phyloP scores from a whole-genome alignment of 2,797 vertebrate species.

The Chelidonichthys spinosus region DNA sequence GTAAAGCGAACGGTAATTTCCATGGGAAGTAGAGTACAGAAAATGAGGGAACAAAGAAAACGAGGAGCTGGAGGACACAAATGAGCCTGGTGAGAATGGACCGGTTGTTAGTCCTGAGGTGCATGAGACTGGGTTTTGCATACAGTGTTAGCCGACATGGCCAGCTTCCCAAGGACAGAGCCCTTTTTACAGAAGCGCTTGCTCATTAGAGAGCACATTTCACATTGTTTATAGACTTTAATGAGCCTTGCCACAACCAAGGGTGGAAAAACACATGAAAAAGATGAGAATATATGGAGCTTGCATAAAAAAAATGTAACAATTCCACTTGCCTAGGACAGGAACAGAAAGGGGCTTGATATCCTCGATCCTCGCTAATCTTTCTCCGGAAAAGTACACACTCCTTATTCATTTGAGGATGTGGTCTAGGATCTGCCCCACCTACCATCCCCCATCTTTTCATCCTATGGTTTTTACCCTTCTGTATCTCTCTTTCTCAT shows the following conservation, averaged over 20 bases:
- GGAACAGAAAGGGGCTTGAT: conserved; percentile 26
- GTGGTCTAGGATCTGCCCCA: conserved; percentile 8
- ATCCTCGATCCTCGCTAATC: conserved; percentile 21
- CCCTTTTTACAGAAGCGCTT: conserved; percentile 65
- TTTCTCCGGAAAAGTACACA: conserved; percentile 28
- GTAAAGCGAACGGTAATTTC: conserved; percentile 43
- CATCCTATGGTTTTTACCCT: conserved; percentile 44
- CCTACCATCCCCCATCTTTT: not conserved
- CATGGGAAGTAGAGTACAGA: conserved; percentile 67
- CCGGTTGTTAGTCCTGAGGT: conserved; percentile 70
- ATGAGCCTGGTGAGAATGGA: conserved; percentile 66
- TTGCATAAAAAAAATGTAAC: conserved; percentile 63
- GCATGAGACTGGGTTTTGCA: conserved; percentile 57
- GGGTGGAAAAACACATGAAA: conserved; percentile 57
- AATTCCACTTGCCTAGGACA: conserved; percentile 24
- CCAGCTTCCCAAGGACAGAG: conserved; percentile 79
- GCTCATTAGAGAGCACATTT: conserved; percentile 83
- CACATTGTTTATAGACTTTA: conserved; percentile 82
- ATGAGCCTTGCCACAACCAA: conserved; percentile 78
- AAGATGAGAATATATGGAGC: conserved; percentile 66
- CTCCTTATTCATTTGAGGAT: conserved; percentile 55
- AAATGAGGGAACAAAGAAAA: conserved; percentile 63
- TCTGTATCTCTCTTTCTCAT: conserved; percentile 69
- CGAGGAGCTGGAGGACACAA: conserved; percentile 49
- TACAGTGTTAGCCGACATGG: conserved; percentile 68